These are phyloP conservation scores for Zosterops borbonicus DNA, from an alignment of 2,113 vertebrate species.

Conservation along the genomic window DNA sequence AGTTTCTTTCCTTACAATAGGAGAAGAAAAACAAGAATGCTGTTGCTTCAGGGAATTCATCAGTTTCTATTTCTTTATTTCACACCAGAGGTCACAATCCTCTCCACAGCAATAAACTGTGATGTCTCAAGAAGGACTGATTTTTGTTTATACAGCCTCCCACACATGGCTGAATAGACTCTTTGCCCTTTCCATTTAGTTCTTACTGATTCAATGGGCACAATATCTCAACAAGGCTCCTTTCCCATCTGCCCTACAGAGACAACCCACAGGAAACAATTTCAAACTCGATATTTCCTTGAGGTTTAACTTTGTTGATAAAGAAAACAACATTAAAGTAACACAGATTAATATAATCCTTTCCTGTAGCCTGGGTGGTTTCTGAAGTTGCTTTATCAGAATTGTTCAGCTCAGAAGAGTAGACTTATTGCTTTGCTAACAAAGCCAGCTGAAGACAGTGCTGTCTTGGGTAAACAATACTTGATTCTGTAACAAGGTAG, in stretches of 20 bases:
- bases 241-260: neutral
- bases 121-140: slow-evolving; percentile 42
- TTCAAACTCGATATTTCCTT: neutral
- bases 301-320: neutral
- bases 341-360: neutral
- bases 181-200: neutral
- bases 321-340: slow-evolving; percentile 2
- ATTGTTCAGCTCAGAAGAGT: neutral
- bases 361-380: neutral
- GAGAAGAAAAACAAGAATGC: slow-evolving; percentile 21
- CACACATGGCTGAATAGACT: neutral
- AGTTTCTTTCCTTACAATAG: slow-evolving; percentile 3
- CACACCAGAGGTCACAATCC: slow-evolving; percentile 33
- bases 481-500: neutral
- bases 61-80: slow-evolving; percentile 6
- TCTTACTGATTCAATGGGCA: neutral
- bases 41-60: slow-evolving; percentile 23
- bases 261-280: neutral
- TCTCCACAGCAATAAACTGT: slow-evolving; percentile 54
- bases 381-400: neutral
- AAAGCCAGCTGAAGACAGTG: neutral
- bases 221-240: neutral
- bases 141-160: slow-evolving; percentile 33
- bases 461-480: neutral
- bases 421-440: neutral